phyloP scores from a whole-genome alignment of 2,797 vertebrate genomes.

The Pelodytes ibericus region DNA sequence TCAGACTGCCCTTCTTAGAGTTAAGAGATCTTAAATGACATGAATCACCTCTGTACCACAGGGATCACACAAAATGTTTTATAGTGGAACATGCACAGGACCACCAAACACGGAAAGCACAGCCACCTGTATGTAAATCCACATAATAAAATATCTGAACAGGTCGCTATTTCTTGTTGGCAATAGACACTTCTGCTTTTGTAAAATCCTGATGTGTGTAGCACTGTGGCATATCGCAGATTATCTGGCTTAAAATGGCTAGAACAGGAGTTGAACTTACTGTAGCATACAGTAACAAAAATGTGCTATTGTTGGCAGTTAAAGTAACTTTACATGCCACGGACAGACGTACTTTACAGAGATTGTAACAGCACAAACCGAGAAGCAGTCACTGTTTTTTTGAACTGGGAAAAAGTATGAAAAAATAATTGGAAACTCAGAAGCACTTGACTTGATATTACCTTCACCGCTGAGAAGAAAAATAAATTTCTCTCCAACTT shows the following conservation, averaged over 20 bases:
- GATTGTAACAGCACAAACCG: slow-evolving; percentile 31
- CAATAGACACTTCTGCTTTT: neutral
- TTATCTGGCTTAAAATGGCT: slow-evolving; percentile 29
- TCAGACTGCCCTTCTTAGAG: too few relatives aligned
- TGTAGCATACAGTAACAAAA: slow-evolving; percentile 44
- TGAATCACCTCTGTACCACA: too few relatives aligned
- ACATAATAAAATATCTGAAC: neutral
- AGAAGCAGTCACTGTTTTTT: slow-evolving; percentile 6
- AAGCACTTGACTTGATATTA: neutral
- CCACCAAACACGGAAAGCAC: neutral
- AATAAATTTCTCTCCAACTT: too few relatives aligned
- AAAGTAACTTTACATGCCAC: neutral
- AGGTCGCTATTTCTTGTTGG: slow-evolving; percentile 7
- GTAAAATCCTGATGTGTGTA: neutral
- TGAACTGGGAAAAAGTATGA: slow-evolving; percentile 13
- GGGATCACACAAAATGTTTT: too few relatives aligned
- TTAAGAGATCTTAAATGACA: too few relatives aligned
- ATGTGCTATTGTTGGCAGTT: slow-evolving; percentile 47
- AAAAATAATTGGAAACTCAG: slow-evolving; percentile 25
- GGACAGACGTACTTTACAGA: slow-evolving; percentile 29
- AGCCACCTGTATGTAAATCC: neutral
- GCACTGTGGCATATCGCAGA: slow-evolving; percentile 18
- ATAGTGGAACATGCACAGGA: neutral
- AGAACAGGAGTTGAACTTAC: slow-evolving; percentile 52
- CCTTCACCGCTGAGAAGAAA: neutral